phyloP scores from a whole-genome alignment of 2,797 vertebrate genomes.

The Adrianichthys oophorus region DNA sequence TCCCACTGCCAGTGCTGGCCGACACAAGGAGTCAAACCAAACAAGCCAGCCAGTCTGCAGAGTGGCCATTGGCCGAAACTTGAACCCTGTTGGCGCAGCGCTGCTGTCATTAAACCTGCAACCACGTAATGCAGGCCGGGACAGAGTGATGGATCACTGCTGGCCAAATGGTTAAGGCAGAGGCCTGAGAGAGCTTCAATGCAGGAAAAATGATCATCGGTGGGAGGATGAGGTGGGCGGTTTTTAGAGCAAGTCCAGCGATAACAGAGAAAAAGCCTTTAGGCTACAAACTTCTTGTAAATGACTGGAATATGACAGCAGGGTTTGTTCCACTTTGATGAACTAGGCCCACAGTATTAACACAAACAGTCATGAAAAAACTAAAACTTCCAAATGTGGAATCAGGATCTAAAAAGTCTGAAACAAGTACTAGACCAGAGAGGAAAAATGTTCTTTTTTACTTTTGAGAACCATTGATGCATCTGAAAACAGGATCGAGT shows the following conservation, averaged over 20 bases:
- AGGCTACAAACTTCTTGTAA: too few species aligned
- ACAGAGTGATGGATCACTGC: slow-evolving; percentile 37
- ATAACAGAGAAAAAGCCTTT: neutral
- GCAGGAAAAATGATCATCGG: slow-evolving; percentile 31
- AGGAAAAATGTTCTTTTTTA: too few species aligned
- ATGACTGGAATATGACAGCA: too few species aligned
- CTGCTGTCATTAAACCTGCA: slow-evolving; percentile 49
- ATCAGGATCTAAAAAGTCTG: too few species aligned
- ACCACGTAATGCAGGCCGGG: slow-evolving; percentile 38
- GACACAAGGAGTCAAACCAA: slow-evolving; percentile 25
- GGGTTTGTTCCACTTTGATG: too few species aligned
- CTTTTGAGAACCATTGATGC: too few species aligned
- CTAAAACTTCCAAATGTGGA: too few species aligned
- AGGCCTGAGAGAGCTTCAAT: slow-evolving; percentile 33
- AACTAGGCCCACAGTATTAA: too few species aligned
- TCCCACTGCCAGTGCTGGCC: slow-evolving; percentile 35
- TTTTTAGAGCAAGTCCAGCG: slow-evolving; percentile 4
- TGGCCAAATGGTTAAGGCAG: slow-evolving; percentile 36
- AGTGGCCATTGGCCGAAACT: slow-evolving; percentile 43
- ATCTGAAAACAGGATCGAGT: too few species aligned
- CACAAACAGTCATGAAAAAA: too few species aligned
- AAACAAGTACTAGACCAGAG: too few species aligned
- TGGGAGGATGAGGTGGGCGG: slow-evolving; percentile 14
- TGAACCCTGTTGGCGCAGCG: slow-evolving; percentile 52
- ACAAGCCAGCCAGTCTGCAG: slow-evolving; percentile 1